phyloP scores from a whole-genome alignment of 2,888 invertebrate genomes.

The Gibbula magus region DNA sequence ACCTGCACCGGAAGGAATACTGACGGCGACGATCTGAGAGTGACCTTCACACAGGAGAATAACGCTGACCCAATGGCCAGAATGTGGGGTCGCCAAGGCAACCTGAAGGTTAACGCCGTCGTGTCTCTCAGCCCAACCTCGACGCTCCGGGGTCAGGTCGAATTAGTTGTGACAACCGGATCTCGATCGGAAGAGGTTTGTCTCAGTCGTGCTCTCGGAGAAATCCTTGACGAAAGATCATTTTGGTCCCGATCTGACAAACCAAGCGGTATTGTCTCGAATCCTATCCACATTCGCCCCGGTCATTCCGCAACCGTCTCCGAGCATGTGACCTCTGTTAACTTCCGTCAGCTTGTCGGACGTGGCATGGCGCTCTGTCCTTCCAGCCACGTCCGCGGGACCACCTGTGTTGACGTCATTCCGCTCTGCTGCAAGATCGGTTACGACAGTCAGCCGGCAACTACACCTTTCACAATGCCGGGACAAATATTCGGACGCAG shows the following conservation, averaged over 20 bases:
- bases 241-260: not conserved
- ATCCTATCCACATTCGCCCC: not conserved
- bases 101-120: not conserved
- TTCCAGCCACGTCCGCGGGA: not conserved
- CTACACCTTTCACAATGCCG: not conserved
- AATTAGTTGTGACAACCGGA: not conserved
- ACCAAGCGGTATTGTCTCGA: not conserved
- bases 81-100: not conserved
- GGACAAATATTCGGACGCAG: not conserved
- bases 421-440: conserved; percentile 23
- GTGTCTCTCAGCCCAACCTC: not conserved
- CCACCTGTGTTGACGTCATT: not conserved
- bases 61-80: not conserved
- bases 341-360: not conserved
- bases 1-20: conserved; percentile 2
- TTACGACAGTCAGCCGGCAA: conserved; percentile 1
- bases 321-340: not conserved
- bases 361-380: conserved; percentile 16
- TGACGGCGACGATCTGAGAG: conserved; percentile 7
- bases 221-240: not conserved
- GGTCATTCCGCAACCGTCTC: not conserved
- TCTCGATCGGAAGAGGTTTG: conserved; percentile 6
- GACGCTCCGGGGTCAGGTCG: not conserved
- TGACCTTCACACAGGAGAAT: not conserved
- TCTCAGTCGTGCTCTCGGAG: conserved; percentile 2